Percentiles rank a stretch among this genome's conserved stretches.
Evolutionary conservation across 2,113 vertebrate genomes (phyloP).

Genomic region (Monarcha castaneiventris): DNA sequence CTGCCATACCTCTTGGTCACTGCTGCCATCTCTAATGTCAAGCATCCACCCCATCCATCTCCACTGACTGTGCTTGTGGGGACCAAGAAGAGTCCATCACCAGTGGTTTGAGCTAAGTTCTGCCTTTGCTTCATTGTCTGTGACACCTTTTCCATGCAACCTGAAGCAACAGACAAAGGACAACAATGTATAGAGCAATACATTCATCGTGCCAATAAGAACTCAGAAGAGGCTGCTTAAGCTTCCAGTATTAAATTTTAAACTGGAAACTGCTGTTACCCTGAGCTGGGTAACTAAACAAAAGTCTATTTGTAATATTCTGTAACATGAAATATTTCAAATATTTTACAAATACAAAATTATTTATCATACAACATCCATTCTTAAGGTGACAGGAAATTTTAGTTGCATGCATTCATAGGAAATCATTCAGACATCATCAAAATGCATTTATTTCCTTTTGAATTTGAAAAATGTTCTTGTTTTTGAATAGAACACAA

Average conservation of each 20-base stretch:
- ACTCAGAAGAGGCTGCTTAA: neutral
- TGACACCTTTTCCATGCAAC: fast-evolving
- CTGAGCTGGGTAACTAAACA: neutral
- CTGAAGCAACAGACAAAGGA: neutral
- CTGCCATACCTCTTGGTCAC: neutral
- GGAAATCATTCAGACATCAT: neutral
- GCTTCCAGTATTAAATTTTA: neutral
- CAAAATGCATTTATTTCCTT: neutral
- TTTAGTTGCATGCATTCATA: neutral
- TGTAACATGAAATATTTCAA: neutral
- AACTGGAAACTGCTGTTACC: neutral
- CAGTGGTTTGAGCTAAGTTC: neutral
- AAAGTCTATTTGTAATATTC: neutral
- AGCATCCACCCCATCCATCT: neutral
- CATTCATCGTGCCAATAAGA: neutral
- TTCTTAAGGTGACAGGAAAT: neutral
- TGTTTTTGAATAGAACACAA: neutral
- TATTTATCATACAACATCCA: neutral
- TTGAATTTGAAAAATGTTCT: neutral
- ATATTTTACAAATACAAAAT: neutral
- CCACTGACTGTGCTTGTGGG: neutral
- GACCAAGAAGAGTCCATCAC: neutral
- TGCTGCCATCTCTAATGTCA: neutral
- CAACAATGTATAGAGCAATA: neutral
- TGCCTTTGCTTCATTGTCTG: neutral